phyloP scores from a whole-genome alignment of 2,113 vertebrate genomes.

The Oryzias woworae region DNA sequence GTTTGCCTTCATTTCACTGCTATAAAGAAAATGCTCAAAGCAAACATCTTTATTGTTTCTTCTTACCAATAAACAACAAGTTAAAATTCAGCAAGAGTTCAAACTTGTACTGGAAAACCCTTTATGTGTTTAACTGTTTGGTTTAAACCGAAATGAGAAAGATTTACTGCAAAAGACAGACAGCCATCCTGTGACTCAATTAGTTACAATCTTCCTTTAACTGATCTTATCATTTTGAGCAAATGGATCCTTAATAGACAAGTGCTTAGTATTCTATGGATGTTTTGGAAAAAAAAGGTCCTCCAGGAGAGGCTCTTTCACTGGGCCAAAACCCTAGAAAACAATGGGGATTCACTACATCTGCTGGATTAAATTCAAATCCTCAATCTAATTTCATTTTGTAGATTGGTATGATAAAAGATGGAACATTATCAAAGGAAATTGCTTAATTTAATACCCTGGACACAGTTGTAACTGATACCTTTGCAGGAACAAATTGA shows the following conservation, averaged over 20 bases:
- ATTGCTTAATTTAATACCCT: constrained; percentile 14
- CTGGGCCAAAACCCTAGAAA: constrained; percentile 31
- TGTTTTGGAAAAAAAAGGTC: constrained; percentile 73
- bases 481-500: constrained; percentile 1
- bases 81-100: too few species aligned
- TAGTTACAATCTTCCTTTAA: too few species aligned
- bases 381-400: constrained; percentile 39
- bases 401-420: constrained; percentile 25
- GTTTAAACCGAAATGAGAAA: too few species aligned
- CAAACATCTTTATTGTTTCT: too few species aligned
- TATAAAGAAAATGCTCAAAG: too few species aligned
- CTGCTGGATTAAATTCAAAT: constrained; percentile 34
- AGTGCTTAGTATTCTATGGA: constrained; percentile 69
- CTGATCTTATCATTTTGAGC: too few species aligned
- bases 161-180: too few species aligned
- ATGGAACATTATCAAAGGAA: constrained; percentile 23
- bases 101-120: too few species aligned
- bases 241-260: too few species aligned
- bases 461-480: constrained; percentile 15
- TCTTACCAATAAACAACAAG: too few species aligned
- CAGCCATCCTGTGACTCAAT: too few species aligned
- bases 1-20: not conserved
- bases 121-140: too few species aligned
- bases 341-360: constrained; percentile 45
- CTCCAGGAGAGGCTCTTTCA: constrained; percentile 44